A percentile compares a stretch with the other conserved stretches of the same genome.
phyloP scores from a whole-genome alignment of 1,140 invertebrate genomes.

The Heliconius congener region DNA sequence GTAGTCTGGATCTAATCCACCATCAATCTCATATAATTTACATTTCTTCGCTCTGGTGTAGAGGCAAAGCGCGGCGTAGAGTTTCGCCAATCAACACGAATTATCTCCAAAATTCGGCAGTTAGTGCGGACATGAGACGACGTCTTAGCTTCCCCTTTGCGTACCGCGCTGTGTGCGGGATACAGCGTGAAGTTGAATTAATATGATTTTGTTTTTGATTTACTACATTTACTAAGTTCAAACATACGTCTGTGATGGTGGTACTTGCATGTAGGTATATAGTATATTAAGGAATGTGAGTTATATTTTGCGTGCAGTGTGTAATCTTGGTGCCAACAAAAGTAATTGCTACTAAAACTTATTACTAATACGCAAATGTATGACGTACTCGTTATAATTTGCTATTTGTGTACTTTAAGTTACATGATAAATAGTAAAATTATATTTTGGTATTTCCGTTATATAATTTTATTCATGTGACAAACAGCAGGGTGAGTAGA shows the following conservation, averaged over 20 bases:
- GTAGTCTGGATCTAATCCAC: no score
- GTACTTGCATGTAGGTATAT: neutral
- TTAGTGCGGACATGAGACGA: no score
- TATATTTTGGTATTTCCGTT: neutral
- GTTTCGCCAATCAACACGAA: no score
- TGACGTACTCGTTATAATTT: neutral
- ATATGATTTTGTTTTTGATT: no score
- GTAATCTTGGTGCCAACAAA: neutral
- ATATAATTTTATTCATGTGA: neutral
- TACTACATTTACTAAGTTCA: neutral
- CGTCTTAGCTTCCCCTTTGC: no score
- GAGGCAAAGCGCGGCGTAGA: no score
- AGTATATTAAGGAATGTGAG: neutral
- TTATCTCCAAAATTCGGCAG: no score
- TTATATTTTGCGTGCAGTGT: neutral
- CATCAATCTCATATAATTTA: no score
- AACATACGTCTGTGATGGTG: neutral
- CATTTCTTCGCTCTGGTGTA: no score
- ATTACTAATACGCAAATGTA: neutral
- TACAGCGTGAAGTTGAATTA: no score
- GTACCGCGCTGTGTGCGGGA: no score
- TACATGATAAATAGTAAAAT: neutral
- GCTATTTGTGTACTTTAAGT: neutral
- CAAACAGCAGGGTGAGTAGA: no score
- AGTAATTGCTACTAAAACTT: slow-evolving; percentile 1